Evolutionary conservation across 1,140 invertebrate species (phyloP), one percentile per base, ranked within the genome.

Genomic region (Listronotus oregonensis): DNA sequence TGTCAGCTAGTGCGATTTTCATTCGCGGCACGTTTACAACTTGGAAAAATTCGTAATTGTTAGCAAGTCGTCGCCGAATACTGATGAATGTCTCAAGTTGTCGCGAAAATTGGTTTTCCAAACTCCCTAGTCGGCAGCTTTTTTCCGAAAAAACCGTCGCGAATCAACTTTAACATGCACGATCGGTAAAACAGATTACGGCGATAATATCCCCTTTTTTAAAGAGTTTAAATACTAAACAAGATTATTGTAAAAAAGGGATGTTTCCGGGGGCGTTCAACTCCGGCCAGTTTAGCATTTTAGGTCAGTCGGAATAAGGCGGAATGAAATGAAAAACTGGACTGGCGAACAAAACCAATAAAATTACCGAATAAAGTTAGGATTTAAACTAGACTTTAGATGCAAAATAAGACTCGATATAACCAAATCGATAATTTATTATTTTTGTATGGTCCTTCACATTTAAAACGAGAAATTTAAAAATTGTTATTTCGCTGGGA

Each of bases 21-120:
- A 63, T 63, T 63, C 60, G 14, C 1, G 34, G 27, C 49, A 54
- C 60, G 60, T 54, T 32, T 51, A 34, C 47, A 14, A 49, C 12
- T 54, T 63, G 60, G 60, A 64, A 64, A 64, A 64, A 64, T 57
- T 57, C 32, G 52, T 64, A 64, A 64, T 56, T 64, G 62, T 64
- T 64, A 64, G 54, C 62, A 18, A 42, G 17, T 42, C 39, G 10
- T 37, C 34, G 34, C 34, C 34, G 34, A 37, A 37, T 37, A 12
- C 34, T 37, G 11, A 37, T 37, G 34, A 37, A 37, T 37, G 11
- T 37, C 34, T 37, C 11, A 21, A 55, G 52, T 32, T 63, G 11
- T 43, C 18, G 12, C 17, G 6, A 55, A 37, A 63, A 63, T 54
- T 55, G 60, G 49, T 54, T 63, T 63, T 32, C 44, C 27, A 44